Base-by-base conservation (phyloP, 2,797 vertebrate genomes). In the Coracias cyanogaster region DNA sequence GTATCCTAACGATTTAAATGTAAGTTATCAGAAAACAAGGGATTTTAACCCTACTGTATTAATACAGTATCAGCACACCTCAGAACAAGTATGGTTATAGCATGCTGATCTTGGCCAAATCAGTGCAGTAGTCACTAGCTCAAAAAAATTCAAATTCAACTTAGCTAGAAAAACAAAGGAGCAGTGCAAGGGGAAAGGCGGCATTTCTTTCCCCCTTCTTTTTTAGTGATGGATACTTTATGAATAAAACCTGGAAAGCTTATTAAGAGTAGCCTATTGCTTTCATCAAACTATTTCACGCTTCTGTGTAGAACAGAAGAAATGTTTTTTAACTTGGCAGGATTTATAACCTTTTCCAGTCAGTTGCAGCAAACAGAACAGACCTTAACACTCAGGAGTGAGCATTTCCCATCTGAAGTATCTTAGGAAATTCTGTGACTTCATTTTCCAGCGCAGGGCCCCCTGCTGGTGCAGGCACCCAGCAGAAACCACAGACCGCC, bases 401-500 rank as follows among this genome's bases (percentile, higher is more conserved):
- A 62, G 12, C 17, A 24, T 35, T 80, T 83, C 43, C 70, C 49
- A 67, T 20, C 9, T 49, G 16, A 94, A 91, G 35, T 24, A 66
- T 29, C 69, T 83, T 61, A 76, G 0, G 60, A 88, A 94, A 91
- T 39, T n/a, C 57, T 35, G 25, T 25, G 51, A 74, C 49, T 92
- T 37, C 8, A 17, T 52, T 80, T 77, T 33, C 55, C 45, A 73
- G 80, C n/a, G 5, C 2, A 0, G 37, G 37, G 81, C 94, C 95
- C 94, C 65, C 96, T 96, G 83, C 91, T 82, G 83, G 94, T 43
- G 25, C 80, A 84, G 12, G 16, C 41, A 43, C 41, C 41, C 19
- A 70, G 48, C 41, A 88, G 18, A 73, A 54, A 49, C 11, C 62
- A 39, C 25, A 67, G 33, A 22, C 33, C 52, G 26, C 45, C 48